phyloP scores from a whole-genome alignment of 2,888 invertebrate genomes.

The Oligia strigilis region DNA sequence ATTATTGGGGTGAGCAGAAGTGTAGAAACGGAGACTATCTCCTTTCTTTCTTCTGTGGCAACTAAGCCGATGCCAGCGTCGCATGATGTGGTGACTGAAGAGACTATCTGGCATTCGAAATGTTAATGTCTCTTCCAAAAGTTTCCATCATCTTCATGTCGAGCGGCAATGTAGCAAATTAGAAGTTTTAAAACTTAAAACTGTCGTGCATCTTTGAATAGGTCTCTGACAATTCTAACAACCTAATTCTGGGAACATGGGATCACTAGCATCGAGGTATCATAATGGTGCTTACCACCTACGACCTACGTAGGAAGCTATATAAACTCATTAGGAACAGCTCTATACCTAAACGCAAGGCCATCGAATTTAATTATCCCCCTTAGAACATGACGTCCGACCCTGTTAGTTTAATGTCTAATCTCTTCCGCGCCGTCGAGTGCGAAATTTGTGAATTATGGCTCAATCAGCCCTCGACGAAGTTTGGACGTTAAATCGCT shows the following conservation, averaged over 20 bases:
- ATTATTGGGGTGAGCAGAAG: constrained; percentile 14
- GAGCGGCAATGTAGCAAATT: background rate
- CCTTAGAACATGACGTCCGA: constrained; percentile 30
- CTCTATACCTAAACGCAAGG: constrained; percentile 26
- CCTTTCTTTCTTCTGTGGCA: background rate
- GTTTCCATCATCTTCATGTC: no score
- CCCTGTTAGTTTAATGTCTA: constrained; percentile 52
- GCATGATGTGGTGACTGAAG: background rate
- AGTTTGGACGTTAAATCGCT: constrained; percentile 22
- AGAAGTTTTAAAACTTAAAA: background rate
- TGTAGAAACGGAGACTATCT: background rate
- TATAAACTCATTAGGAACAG: constrained; percentile 21
- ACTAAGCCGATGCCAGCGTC: background rate
- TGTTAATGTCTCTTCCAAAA: background rate
- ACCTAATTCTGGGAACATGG: background rate
- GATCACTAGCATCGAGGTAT: background rate
- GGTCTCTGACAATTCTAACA: background rate
- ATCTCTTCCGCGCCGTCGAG: constrained; percentile 60
- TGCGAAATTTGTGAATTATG: constrained; percentile 62
- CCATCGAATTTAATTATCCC: constrained; percentile 34
- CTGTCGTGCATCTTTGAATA: background rate
- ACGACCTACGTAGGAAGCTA: background rate
- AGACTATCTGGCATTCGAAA: background rate
- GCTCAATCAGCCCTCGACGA: constrained; percentile 29
- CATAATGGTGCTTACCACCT: background rate